These are phyloP conservation scores for Cygnus olor DNA, from an alignment of 2,797 vertebrate genomes.

Conservation along the genomic window DNA sequence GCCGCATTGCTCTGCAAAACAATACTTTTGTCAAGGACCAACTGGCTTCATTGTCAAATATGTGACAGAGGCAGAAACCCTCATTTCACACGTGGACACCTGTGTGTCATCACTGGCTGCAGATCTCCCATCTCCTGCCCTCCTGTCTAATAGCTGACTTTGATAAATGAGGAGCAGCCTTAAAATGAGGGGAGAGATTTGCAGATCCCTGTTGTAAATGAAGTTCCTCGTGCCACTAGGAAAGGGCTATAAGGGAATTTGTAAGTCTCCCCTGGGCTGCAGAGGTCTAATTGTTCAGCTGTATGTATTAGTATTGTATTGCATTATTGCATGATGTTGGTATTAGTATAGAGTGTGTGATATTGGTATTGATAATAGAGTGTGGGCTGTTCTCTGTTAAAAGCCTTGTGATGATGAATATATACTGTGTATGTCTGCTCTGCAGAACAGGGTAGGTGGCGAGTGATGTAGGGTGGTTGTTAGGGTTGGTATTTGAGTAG, in stretches of 20 bases:
- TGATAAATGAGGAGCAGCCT: background rate
- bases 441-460: background rate
- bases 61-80: background rate
- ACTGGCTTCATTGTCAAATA: background rate
- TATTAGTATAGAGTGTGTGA: background rate
- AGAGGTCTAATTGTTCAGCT: background rate
- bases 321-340: background rate
- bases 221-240: background rate
- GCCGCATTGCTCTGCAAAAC: background rate
- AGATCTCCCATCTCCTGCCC: background rate
- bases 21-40: background rate
- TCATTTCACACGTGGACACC: fast-evolving
- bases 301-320: background rate
- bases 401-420: background rate
- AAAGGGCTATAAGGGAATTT: background rate
- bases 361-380: background rate
- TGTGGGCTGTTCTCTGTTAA: background rate
- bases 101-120: background rate
- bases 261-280: background rate
- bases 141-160: background rate
- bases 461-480: background rate
- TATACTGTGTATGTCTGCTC: background rate
- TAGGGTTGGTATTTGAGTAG: background rate
- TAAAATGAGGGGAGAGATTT: background rate
- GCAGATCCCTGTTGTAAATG: background rate